Evolutionary conservation across 2,797 vertebrate genomes (phyloP).

Genomic region (Buphagus erythrorhynchus): DNA sequence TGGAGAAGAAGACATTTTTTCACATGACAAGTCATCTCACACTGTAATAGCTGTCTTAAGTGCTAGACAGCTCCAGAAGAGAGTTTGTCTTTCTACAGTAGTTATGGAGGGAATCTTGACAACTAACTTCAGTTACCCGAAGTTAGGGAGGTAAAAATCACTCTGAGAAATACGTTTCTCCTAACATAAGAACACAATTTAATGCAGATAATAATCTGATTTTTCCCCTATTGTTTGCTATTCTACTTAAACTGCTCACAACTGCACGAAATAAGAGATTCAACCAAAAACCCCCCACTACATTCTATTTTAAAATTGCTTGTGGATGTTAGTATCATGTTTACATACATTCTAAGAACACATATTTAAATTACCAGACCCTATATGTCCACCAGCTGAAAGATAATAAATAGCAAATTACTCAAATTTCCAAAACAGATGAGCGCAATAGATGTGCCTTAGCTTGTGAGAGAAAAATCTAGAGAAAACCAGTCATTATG

Average conservation of each 20-base stretch:
- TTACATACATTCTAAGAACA: background rate
- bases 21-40: background rate
- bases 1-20: background rate
- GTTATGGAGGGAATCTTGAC: background rate
- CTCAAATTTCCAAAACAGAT: background rate
- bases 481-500: background rate
- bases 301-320: background rate
- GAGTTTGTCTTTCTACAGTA: background rate
- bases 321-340: background rate
- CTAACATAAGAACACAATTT: background rate
- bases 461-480: background rate
- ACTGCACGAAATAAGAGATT: background rate
- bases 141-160: background rate
- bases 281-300: accelerated
- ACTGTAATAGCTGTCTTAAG: background rate
- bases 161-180: background rate
- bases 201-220: background rate
- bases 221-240: background rate
- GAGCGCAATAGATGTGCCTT: background rate
- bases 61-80: background rate
- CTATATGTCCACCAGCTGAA: background rate
- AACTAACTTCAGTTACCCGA: background rate
- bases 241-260: background rate
- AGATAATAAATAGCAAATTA: background rate
- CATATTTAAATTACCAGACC: background rate